A percentile compares a stretch with the other conserved stretches of the same genome.
Evolutionary conservation across 2,797 vertebrate species (phyloP).

Genomic region (Oryzias sinensis): DNA sequence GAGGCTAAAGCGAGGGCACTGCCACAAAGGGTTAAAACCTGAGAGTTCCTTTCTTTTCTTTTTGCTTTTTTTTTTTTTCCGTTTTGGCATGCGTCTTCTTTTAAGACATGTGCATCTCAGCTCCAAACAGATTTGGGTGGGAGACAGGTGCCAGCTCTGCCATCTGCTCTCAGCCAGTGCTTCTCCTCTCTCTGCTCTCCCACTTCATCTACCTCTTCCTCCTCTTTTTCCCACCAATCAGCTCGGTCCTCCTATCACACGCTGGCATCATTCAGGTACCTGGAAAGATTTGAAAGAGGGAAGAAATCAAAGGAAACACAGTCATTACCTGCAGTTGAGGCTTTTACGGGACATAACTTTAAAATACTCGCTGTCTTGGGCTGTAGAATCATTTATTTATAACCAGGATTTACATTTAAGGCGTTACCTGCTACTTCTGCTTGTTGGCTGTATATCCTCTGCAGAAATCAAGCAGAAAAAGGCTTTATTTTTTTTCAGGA

Average conservation of each 20-base stretch:
- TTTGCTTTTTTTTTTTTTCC: constrained; percentile 70
- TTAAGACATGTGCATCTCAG: constrained; percentile 80
- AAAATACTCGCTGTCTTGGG: too few species aligned
- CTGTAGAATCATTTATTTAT: too few species aligned
- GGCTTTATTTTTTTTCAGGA: too few species aligned
- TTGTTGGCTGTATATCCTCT: too few species aligned
- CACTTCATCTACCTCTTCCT: constrained; percentile 48
- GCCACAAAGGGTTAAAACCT: constrained; percentile 79
- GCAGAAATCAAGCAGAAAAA: too few species aligned
- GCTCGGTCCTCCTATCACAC: constrained; percentile 25
- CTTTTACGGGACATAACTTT: constrained; percentile 23
- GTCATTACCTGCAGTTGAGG: constrained; percentile 31
- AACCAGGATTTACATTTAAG: too few species aligned
- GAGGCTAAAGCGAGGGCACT: constrained; percentile 55
- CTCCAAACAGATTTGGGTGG: constrained; percentile 81
- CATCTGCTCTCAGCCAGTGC: constrained; percentile 74
- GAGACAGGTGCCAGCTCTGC: constrained; percentile 80
- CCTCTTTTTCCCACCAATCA: constrained; percentile 46
- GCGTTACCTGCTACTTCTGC: too few species aligned
- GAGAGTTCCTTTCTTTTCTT: constrained; percentile 55
- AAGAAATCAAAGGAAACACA: constrained; percentile 37
- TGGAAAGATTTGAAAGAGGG: constrained; percentile 48
- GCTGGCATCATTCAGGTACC: constrained; percentile 46
- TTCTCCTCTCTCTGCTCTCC: constrained; percentile 29
- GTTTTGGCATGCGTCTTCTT: constrained; percentile 54